Conservation (phyloP, 2,797 vertebrate species). For the Knipowitschia caucasica region DNA sequence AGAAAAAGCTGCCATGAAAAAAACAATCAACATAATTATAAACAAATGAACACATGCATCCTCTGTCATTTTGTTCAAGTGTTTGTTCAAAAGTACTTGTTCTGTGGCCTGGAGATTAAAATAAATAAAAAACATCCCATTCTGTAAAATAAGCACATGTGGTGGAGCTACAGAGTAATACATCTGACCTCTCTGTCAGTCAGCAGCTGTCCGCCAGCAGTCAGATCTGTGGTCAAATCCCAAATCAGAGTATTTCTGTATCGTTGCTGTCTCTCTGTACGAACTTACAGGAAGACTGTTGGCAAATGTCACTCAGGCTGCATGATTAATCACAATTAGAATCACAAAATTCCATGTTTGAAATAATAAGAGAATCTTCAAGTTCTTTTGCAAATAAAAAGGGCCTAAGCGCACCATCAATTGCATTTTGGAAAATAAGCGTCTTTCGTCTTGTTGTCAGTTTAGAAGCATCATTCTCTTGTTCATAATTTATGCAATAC, state of each 20-base stretch:
- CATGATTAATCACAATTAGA: conserved; percentile 34
- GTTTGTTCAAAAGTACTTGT: background rate
- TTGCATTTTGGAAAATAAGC: too few species aligned
- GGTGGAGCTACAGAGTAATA: conserved; percentile 27
- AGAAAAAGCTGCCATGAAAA: too few species aligned
- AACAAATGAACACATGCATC: conserved; percentile 5
- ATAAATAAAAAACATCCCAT: background rate
- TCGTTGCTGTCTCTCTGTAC: conserved; percentile 36
- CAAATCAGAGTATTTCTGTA: conserved; percentile 61
- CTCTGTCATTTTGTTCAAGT: too few species aligned
- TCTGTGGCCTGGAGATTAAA: background rate
- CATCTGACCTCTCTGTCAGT: conserved; percentile 45
- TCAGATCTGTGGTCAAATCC: conserved; percentile 45
- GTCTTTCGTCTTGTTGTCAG: too few species aligned
- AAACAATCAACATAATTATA: too few species aligned
- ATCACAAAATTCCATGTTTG: too few species aligned
- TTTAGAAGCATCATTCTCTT: too few species aligned
- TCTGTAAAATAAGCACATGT: conserved; percentile 39
- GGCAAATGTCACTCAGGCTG: conserved; percentile 34
- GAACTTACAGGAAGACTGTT: conserved; percentile 46
- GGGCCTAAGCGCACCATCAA: too few species aligned
- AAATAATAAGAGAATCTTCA: too few species aligned
- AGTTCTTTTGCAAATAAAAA: too few species aligned
- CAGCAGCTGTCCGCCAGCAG: conserved; percentile 51
- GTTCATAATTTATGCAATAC: too few species aligned